Evolutionary conservation across 2,113 vertebrate species (phyloP), one percentile per base, ranked within the genome.

Genomic region (Tupaia tana): DNA sequence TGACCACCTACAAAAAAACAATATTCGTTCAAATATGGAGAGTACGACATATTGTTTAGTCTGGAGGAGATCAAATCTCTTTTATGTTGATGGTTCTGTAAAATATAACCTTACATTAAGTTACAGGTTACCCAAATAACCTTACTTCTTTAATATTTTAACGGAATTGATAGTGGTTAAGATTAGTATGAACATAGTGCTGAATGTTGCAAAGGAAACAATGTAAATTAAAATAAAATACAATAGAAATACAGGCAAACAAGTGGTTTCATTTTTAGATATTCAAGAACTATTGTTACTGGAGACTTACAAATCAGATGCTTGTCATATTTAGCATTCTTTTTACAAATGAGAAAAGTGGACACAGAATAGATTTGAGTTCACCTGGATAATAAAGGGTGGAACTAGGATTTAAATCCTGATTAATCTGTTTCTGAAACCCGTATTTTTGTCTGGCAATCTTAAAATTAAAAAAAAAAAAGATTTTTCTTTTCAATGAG

Each of bases 271-370:
- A 89, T 80, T 89, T 90, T 61, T 86, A 95, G n/a, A 80, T 80
- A 95, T 54, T 90, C 1, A 93, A 90, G 59, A 88, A 90, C 59
- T 93, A 89, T 25, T 34, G 64, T 84, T 80, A 86, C 18, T 88
- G 24, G 13, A 92, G 56, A 89, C 19, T 69, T 92, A 95, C 24
- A 85, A 63, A 77, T 81, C 6, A 84, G 58, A 90, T 87, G 56
- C 3, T n/a, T 79, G 13, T 79, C 80, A 63, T 75, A 71, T 84
- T 94, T 82, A 79, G 91, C 67, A 27, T 93, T 67, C 77, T 77
- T 29, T 18, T 95, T 96, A 97, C 24, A 90, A 88, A 90, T 89
- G 66, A 89, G 66, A 92, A 96, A 97, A 92, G 31, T 83, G 84
- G 80, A 29, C 29, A 54, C 77, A 85, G 59, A 71, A 89, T 8